A percentile compares a stretch with the other conserved stretches of the same genome.
Evolutionary conservation across 2,888 invertebrate species (phyloP).

Genomic region (Parasteatoda lunata): DNA sequence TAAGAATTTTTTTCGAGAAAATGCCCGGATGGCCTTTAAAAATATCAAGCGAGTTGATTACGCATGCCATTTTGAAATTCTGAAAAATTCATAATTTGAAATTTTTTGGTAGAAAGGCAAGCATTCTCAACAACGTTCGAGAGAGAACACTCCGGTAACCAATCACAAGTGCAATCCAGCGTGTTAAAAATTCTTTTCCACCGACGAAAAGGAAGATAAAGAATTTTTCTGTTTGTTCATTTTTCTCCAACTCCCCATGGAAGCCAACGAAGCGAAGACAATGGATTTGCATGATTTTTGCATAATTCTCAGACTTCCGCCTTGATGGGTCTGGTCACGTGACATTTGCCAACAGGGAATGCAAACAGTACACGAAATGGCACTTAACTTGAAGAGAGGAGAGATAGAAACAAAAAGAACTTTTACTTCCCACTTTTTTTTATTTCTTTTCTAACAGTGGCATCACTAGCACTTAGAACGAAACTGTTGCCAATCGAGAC

Average conservation of each 20-base stretch:
- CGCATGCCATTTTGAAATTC: background rate
- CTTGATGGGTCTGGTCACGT: slow-evolving; percentile 44
- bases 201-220: slow-evolving; percentile 5
- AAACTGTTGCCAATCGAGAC: background rate
- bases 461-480: background rate
- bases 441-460: background rate
- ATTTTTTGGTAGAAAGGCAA: background rate
- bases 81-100: background rate
- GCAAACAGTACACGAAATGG: slow-evolving; percentile 42
- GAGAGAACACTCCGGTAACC: background rate
- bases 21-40: background rate
- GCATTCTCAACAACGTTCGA: background rate
- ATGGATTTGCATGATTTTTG: slow-evolving; percentile 58
- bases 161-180: background rate
- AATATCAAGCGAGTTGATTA: background rate
- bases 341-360: slow-evolving; percentile 41
- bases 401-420: background rate
- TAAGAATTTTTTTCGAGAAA: too few species aligned
- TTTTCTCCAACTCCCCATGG: slow-evolving; percentile 25
- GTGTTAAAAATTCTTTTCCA: slow-evolving; percentile 5
- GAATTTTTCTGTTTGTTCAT: slow-evolving; percentile 30
- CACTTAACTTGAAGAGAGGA: slow-evolving; percentile 23
- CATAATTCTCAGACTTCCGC: slow-evolving; percentile 49
- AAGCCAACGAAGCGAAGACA: slow-evolving; percentile 54
- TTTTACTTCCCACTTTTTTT: background rate